Base-by-base conservation (phyloP, 2,888 invertebrate species). In the Theristus sp. region DNA sequence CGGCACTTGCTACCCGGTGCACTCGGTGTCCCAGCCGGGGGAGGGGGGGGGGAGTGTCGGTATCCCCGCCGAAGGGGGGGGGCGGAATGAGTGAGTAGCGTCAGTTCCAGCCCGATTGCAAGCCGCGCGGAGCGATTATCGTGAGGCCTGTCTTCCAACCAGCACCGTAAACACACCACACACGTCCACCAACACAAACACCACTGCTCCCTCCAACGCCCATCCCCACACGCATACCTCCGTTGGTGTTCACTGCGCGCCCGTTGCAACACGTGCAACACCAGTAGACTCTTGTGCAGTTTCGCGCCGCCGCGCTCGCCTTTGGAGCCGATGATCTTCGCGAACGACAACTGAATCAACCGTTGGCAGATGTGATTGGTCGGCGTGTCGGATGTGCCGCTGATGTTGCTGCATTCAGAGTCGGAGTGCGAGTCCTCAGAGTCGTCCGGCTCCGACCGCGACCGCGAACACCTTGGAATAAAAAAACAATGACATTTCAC, bases 301-400 rank as follows among this genome's bases (percentile, higher is more conserved):
- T 60, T 53, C 17, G 63, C 66, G 27, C 64, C 64, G 26, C 66
- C 66, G n/a, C 63, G 58, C 31, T 61, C 61, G 25, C 53, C 29
- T 53, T 61, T 60, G 13, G 62, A 59, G 31, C 56, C 57, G 22
- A 64, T 61, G 64, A 66, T 66, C 56, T 66, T 66, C 20, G 57
- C 62, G 60, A 65, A 67, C 17, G 62, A 62, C 20, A 67, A 28
- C 22, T 62, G 66, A 24, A 66, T 65, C 38, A 66, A 62, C 1
- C 60, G 58, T 27, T 64, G 63, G 56, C 65, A 66, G 30, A 65
- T 26, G 3, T 59, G 49, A 6, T 10, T 10, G 38, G 38, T 6
- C 38, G 38, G 17, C n/a, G n/a, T n/a, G n/a, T n/a, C n/a, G n/a
- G n/a, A n/a, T n/a, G n/a, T n/a, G n/a, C n/a, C n/a, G n/a, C n/a